phyloP scores from a whole-genome alignment of 2,113 vertebrate genomes.

The Herpetotheres cachinnans region DNA sequence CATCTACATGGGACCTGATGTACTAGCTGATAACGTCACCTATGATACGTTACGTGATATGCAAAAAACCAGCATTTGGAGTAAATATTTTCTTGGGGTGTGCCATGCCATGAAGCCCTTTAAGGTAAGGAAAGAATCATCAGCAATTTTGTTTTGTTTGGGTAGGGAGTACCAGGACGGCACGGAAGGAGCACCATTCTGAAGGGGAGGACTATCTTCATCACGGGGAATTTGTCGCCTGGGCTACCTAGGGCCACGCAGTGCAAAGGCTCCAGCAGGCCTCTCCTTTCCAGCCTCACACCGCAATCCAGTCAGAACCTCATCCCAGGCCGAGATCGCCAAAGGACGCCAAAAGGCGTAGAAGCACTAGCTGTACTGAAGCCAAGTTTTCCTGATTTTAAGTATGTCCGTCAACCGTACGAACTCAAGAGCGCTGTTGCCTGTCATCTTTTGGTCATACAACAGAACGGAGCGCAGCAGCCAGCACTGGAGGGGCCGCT shows the following conservation, averaged over 20 bases:
- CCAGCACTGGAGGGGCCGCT: accelerated
- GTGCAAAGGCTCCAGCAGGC: not conserved
- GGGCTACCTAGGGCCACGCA: not conserved
- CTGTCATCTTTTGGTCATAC: not conserved
- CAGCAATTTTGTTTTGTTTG: not conserved
- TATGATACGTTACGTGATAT: accelerated
- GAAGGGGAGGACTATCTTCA: not conserved
- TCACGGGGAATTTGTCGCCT: accelerated
- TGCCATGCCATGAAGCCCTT: not conserved
- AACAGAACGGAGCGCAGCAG: not conserved
- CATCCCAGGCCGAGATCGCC: not conserved
- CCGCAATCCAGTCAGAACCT: too few relatives aligned
- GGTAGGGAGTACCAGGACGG: not conserved
- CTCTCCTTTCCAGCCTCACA: not conserved
- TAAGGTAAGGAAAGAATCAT: not conserved
- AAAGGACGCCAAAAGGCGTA: accelerated
- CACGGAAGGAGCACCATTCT: not conserved
- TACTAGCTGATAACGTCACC: not conserved
- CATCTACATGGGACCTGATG: not conserved
- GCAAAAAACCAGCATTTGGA: not conserved
- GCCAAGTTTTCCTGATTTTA: not conserved
- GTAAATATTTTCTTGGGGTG: not conserved
- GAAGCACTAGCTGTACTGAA: not conserved
- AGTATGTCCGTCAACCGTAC: accelerated
- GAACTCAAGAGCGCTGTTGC: not conserved